Evolutionary conservation across 2,113 vertebrate genomes (phyloP).

Genomic region (Alaudala cheleensis): DNA sequence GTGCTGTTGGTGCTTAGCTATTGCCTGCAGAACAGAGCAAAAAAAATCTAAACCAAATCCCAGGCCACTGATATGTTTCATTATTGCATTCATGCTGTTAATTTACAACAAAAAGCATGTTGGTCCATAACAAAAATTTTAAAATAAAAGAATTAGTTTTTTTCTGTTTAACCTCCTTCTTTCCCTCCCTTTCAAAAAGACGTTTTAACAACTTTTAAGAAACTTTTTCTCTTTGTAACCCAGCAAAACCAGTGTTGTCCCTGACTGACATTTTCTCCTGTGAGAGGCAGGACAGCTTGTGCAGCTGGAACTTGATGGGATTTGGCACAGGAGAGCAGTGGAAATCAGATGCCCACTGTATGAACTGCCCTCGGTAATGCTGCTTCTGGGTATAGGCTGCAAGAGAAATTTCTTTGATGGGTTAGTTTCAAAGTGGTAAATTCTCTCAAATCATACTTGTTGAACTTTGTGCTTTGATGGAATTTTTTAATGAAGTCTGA

Average conservation of each 20-base stretch:
- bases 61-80: not conserved
- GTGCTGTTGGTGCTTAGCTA: not conserved
- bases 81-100: not conserved
- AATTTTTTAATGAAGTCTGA: not conserved
- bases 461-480: not conserved
- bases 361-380: fast-evolving
- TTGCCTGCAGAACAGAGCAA: not conserved
- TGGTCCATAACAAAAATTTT: not conserved
- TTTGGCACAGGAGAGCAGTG: not conserved
- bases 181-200: not conserved
- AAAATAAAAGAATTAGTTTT: not conserved
- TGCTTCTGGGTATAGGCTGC: not conserved
- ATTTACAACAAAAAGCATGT: not conserved
- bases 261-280: not conserved
- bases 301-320: not conserved
- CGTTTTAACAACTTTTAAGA: not conserved
- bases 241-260: not conserved
- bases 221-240: not conserved
- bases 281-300: not conserved
- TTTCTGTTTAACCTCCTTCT: not conserved
- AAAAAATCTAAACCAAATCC: not conserved
- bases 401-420: not conserved
- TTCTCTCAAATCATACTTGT: not conserved
- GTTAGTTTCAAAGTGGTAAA: not conserved
- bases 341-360: not conserved